Evolutionary conservation across 2,888 invertebrate species (phyloP).

Genomic region (Lasius fuliginosus): DNA sequence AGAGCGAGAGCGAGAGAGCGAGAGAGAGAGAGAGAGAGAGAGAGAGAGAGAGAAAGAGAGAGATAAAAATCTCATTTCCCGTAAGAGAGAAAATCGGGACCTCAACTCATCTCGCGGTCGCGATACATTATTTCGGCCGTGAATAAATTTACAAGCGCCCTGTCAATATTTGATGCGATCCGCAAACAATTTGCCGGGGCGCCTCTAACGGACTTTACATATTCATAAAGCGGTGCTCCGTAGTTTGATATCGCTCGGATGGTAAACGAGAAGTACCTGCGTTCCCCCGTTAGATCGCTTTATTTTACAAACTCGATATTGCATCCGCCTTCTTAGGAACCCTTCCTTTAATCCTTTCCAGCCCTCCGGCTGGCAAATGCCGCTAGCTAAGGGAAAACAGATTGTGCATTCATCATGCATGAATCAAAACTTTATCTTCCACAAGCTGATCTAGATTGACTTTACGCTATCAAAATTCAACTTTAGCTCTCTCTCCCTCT

Average conservation of each 20-base stretch:
- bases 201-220: conserved; percentile 81
- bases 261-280: conserved; percentile 64
- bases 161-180: conserved; percentile 82
- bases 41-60: background rate
- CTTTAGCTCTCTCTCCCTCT: background rate
- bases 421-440: conserved; percentile 6
- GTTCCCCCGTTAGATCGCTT: conserved; percentile 61
- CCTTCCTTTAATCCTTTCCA: conserved; percentile 47
- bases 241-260: conserved; percentile 67
- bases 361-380: conserved; percentile 25
- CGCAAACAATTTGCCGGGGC: conserved; percentile 79
- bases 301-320: conserved; percentile 60
- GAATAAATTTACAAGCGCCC: conserved; percentile 77
- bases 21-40: background rate
- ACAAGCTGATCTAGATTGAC: background rate
- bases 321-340: conserved; percentile 48
- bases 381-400: conserved; percentile 3
- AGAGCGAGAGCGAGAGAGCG: background rate
- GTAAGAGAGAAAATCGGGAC: conserved; percentile 21
- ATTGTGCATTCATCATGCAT: conserved; percentile 14
- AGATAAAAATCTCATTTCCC: conserved; percentile 26
- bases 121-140: conserved; percentile 74
- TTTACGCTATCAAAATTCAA: background rate
- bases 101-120: conserved; percentile 61
- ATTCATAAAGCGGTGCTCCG: conserved; percentile 79